Evolutionary conservation across 2,113 vertebrate species (phyloP), one percentile per base, ranked within the genome.

Genomic region (Damaliscus lunatus): DNA sequence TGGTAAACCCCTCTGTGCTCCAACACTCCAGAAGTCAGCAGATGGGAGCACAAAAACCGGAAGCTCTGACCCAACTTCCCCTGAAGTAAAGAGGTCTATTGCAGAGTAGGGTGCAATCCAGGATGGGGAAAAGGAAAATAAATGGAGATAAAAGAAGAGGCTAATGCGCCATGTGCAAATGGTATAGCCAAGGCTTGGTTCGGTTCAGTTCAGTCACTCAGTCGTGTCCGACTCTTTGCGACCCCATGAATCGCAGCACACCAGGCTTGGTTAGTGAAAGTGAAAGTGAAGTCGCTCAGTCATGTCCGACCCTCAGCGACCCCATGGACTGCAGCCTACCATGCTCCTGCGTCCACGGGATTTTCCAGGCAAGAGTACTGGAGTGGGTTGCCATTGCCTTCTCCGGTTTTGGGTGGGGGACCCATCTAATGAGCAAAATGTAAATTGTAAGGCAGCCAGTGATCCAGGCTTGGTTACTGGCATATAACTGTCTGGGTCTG

Each of bases 31-130:
- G 7, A 27, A 19, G 25, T 33, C 36, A 27, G 16, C 33, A 64
- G 8, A 43, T 33, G n/a, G 14, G 36, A 80, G 43, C 55, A 82
- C 10, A 59, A 62, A 74, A 62, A 27, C 59, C n/a, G 3, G 8
- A 93, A 59, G 53, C 27, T 64, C 77, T 21, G 6, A 17, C 16
- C 9, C 31, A 59, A 9, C 16, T 7, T 74, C 59, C 21, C 52
- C 23, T 27, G 12, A 59, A 3, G 13, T 7, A 14, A 82, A 67
- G 21, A 81, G 64, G 6, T n/a, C 52, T 8, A 46, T 46, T 5
- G 27, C 29, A 43, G 36, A 43, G 12, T 3, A 36, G 53, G n/a
- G 10, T 10, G 4, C 0, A 0, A 31, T 25, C 0, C 53, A 36
- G n/a, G 46, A 31, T 12, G 17, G 5, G 25, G 31, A 50, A 64